A percentile compares a stretch with the other conserved stretches of the same genome.
These are phyloP conservation scores for Phasia obesa DNA, from an alignment of 2,888 invertebrate genomes.

Conservation along the genomic window DNA sequence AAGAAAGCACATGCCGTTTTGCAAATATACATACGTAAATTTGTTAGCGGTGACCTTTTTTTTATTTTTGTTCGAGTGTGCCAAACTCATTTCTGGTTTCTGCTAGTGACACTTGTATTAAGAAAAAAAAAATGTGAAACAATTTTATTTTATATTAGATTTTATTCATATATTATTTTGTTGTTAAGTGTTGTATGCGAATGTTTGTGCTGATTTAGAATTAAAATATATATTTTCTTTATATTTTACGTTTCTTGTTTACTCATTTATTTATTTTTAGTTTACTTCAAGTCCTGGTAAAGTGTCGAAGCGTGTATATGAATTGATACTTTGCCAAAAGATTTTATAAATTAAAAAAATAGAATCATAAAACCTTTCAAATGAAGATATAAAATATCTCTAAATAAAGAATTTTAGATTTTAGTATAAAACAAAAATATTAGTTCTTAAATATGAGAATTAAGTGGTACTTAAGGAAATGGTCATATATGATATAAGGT, in stretches of 20 bases:
- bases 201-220: constrained; percentile 17
- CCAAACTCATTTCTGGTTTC: constrained; percentile 51
- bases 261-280: constrained; percentile 43
- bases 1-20: neutral
- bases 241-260: constrained; percentile 16
- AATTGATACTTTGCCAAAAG: constrained; percentile 64
- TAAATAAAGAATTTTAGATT: too few relatives aligned
- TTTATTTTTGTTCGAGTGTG: constrained; percentile 6
- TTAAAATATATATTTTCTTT: constrained; percentile 53
- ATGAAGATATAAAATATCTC: too few relatives aligned
- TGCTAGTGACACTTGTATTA: constrained; percentile 37
- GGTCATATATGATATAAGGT: too few relatives aligned
- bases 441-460: too few relatives aligned
- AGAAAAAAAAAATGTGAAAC: constrained; percentile 21
- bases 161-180: constrained; percentile 5
- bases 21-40: constrained; percentile 20
- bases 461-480: too few relatives aligned
- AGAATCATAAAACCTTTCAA: too few relatives aligned
- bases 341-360: constrained; percentile 11
- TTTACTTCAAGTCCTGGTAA: constrained; percentile 37
- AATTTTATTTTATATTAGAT: constrained; percentile 9
- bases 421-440: too few relatives aligned
- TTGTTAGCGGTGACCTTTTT: constrained; percentile 5
- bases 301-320: constrained; percentile 58
- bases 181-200: neutral